Conservation (phyloP, 2,888 invertebrate species). For the Geophilus truncorum region DNA sequence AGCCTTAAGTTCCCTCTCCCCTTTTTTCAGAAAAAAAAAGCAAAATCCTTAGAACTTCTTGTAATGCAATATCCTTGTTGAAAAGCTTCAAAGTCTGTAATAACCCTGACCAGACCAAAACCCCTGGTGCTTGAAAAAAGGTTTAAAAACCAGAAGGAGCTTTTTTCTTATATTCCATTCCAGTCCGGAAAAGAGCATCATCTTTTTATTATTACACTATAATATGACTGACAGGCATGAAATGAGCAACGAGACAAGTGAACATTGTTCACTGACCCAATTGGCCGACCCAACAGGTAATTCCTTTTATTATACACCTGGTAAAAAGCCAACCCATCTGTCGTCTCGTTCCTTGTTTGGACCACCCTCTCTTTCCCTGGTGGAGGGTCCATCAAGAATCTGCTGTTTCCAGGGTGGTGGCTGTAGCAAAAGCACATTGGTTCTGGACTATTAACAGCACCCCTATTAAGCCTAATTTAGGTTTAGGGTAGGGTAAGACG, state of each 20-base stretch:
- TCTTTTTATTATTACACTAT: not conserved
- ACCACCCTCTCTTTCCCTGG: not conserved
- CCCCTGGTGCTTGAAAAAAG: not conserved
- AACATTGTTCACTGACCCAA: slow-evolving; percentile 16
- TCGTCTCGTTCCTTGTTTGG: not conserved
- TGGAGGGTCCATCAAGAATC: not conserved
- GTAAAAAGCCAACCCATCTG: slow-evolving; percentile 11
- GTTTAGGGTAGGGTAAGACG: not conserved
- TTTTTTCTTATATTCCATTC: not conserved
- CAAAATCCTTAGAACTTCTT: not conserved
- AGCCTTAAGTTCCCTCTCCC: not conserved
- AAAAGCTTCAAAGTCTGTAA: not conserved
- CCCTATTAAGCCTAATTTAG: not conserved
- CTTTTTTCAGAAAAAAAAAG: not conserved
- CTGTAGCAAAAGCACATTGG: slow-evolving; percentile 5
- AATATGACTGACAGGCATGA: slow-evolving; percentile 3
- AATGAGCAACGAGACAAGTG: slow-evolving; percentile 6
- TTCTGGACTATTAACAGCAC: slow-evolving; percentile 12
- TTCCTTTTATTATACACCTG: slow-evolving; percentile 8
- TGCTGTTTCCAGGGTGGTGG: not conserved
- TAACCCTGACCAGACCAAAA: not conserved
- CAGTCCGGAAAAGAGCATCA: not conserved
- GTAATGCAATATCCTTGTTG: slow-evolving; percentile 1
- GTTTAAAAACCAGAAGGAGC: not conserved
- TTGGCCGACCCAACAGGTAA: not conserved